These are phyloP conservation scores for Papilio elwesi DNA, from an alignment of 2,888 invertebrate genomes.

Conservation along the genomic window DNA sequence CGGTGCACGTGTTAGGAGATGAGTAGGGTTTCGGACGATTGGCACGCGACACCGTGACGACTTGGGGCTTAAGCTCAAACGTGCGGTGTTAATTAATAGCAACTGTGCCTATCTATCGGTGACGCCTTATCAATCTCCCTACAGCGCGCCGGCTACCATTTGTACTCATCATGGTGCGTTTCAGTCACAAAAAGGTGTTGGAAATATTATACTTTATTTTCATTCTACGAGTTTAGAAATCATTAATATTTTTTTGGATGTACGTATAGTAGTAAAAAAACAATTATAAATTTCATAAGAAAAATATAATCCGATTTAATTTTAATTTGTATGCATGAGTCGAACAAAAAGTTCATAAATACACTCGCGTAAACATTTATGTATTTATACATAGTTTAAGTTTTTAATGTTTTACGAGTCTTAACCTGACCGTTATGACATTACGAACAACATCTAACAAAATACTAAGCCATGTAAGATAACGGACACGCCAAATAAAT, in stretches of 20 bases:
- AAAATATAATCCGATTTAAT: slow-evolving; percentile 13
- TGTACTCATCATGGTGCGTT: slow-evolving; percentile 53
- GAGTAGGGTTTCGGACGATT: slow-evolving; percentile 63
- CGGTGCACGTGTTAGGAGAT: slow-evolving; percentile 41
- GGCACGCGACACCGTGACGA: slow-evolving; percentile 60
- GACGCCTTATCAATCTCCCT: slow-evolving; percentile 74
- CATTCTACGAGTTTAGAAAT: background rate
- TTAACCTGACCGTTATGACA: slow-evolving; percentile 22
- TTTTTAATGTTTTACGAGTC: slow-evolving; percentile 22
- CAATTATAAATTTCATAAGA: slow-evolving; percentile 4
- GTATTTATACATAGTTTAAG: slow-evolving; percentile 9
- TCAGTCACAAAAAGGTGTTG: slow-evolving; percentile 40
- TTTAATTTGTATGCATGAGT: slow-evolving; percentile 3
- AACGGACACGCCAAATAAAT: slow-evolving; percentile 35
- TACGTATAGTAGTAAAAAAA: background rate
- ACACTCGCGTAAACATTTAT: background rate
- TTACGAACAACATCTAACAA: slow-evolving; percentile 12
- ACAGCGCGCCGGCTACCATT: slow-evolving; percentile 64
- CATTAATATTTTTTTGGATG: background rate
- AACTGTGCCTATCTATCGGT: slow-evolving; percentile 72
- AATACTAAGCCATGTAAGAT: slow-evolving; percentile 30
- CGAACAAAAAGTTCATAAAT: slow-evolving; percentile 1
- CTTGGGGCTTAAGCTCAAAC: slow-evolving; percentile 56
- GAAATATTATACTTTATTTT: background rate
- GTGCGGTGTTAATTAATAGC: slow-evolving; percentile 73